Conservation (phyloP, 2,113 vertebrate species). For the Solenodon paradoxus region DNA sequence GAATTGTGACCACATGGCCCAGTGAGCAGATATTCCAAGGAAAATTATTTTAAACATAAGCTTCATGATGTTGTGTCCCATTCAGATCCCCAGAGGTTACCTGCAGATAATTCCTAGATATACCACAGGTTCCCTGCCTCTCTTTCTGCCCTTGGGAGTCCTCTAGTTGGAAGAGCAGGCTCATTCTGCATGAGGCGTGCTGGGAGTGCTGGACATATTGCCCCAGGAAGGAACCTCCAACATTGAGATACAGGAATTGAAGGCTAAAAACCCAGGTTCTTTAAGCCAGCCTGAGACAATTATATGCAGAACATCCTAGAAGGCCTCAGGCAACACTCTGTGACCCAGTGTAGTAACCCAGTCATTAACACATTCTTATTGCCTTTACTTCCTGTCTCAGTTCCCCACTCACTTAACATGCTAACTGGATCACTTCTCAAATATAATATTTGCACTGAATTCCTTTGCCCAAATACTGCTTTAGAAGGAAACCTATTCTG, state of each 20-base stretch:
- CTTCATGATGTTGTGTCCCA: neutral
- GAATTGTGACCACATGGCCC: neutral
- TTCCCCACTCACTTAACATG: neutral
- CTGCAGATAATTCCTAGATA: neutral
- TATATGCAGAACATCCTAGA: neutral
- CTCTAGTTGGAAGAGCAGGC: neutral
- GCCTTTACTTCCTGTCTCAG: neutral
- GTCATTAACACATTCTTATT: neutral
- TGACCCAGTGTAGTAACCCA: neutral
- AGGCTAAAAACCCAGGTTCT: neutral
- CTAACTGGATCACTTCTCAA: neutral
- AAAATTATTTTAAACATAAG: neutral
- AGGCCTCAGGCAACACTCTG: neutral
- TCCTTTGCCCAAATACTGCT: neutral
- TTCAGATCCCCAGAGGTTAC: neutral
- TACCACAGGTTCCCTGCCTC: neutral
- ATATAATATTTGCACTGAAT: neutral
- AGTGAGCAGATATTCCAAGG: neutral
- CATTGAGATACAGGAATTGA: neutral
- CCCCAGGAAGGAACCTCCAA: neutral
- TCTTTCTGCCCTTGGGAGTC: neutral
- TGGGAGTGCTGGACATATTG: neutral
- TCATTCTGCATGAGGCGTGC: neutral
- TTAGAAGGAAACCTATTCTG: neutral
- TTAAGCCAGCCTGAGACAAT: neutral